A percentile compares a stretch with the other conserved stretches of the same genome.
phyloP scores from a whole-genome alignment of 1,140 invertebrate species.

The Heliconius eleuchia region DNA sequence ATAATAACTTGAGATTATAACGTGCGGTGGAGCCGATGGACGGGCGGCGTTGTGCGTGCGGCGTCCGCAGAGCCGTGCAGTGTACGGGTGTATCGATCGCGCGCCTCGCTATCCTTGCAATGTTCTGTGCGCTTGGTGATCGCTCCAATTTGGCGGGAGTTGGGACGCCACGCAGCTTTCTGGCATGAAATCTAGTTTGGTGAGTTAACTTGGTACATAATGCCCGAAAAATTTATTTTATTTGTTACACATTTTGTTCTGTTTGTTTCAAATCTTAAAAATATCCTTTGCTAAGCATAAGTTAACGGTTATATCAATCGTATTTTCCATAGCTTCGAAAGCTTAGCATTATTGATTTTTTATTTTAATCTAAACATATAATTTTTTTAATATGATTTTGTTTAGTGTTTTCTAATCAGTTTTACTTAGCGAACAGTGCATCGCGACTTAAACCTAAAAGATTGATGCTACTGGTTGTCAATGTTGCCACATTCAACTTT shows the following conservation, averaged over 20 bases:
- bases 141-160: conserved; percentile 71
- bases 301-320: neutral
- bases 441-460: neutral
- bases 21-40: conserved; percentile 65
- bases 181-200: conserved; percentile 50
- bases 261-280: neutral
- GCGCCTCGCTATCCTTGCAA: conserved; percentile 58
- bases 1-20: conserved; percentile 79
- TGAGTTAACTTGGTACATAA: conserved; percentile 47
- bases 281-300: neutral
- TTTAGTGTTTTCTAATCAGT: neutral
- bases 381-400: no score
- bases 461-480: neutral
- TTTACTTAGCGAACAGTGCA: neutral
- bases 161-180: conserved; percentile 52
- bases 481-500: neutral
- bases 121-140: conserved; percentile 67
- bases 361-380: neutral
- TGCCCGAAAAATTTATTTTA: conserved; percentile 9
- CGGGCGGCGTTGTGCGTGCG: conserved; percentile 56
- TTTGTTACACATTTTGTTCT: neutral
- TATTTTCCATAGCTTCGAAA: neutral
- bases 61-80: conserved; percentile 59
- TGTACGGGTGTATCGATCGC: conserved; percentile 72
- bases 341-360: neutral